These are phyloP conservation scores for Oophaga pumilio DNA, from an alignment of 2,113 vertebrate species.

Conservation along the genomic window DNA sequence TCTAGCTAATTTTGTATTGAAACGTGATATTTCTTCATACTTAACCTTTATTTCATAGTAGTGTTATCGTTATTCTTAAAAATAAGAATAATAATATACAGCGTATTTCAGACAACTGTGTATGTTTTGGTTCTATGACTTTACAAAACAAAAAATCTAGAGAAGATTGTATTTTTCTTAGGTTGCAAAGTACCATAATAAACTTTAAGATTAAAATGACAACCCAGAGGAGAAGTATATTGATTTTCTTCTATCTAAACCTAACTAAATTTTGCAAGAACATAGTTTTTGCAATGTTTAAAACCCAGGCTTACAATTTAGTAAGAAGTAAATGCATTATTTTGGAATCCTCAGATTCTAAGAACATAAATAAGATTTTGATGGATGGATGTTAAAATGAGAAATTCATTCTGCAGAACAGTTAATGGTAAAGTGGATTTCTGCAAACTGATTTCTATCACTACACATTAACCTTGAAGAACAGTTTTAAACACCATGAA, in stretches of 20 bases:
- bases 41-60: no score
- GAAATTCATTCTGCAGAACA: slow-evolving; percentile 45
- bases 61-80: no score
- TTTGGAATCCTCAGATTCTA: slow-evolving; percentile 48
- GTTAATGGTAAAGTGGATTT: slow-evolving; percentile 39
- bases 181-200: no score
- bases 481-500: slow-evolving; percentile 30
- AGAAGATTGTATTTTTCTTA: no score
- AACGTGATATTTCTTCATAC: no score
- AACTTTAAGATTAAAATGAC: slow-evolving; percentile 1
- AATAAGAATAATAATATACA: no score
- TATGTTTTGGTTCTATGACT: no score
- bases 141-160: no score
- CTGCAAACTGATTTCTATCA: slow-evolving; percentile 43
- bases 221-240: slow-evolving; percentile 63
- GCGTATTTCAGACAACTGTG: no score
- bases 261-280: slow-evolving; percentile 62
- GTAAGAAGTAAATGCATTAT: slow-evolving; percentile 59
- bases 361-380: slow-evolving; percentile 38
- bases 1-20: no score
- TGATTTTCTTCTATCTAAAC: slow-evolving; percentile 64
- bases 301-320: slow-evolving; percentile 60
- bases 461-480: slow-evolving; percentile 49
- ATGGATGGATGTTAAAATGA: slow-evolving; percentile 48
- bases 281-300: slow-evolving; percentile 56